Percentiles rank a stretch among this genome's conserved stretches.
Conservation (phyloP, 2,113 vertebrate genomes). For the Garra rufa region DNA sequence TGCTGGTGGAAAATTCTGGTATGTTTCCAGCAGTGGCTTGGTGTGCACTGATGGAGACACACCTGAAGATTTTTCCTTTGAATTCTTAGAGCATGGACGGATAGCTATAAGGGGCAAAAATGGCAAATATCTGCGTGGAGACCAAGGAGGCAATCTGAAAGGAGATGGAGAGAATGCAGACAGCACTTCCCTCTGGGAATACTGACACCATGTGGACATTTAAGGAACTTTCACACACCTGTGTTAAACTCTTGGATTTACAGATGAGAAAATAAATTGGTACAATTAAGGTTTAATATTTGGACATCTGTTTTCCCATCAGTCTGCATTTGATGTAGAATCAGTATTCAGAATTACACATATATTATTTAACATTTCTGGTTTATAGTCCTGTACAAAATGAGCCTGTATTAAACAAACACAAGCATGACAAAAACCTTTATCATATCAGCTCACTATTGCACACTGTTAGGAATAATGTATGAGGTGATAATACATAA, state of each 20-base stretch:
- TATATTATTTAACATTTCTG: not conserved
- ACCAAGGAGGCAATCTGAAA: conserved; percentile 89
- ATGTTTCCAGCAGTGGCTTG: conserved; percentile 84
- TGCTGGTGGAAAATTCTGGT: conserved; percentile 87
- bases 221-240: conserved; percentile 20
- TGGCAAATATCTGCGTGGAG: conserved; percentile 88
- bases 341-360: conserved; percentile 26
- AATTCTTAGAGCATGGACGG: conserved; percentile 87
- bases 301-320: conserved; percentile 29
- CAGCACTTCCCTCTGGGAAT: conserved; percentile 90
- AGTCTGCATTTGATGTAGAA: conserved; percentile 2
- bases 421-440: not conserved
- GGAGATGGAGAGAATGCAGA: conserved; percentile 82
- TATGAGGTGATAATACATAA: not conserved
- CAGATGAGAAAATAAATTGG: not conserved
- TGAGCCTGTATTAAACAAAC: not conserved
- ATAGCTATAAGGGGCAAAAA: conserved; percentile 88
- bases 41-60: conserved; percentile 89
- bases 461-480: not conserved
- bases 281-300: not conserved
- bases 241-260: conserved; percentile 22
- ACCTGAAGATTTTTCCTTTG: conserved; percentile 89
- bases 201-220: conserved; percentile 72
- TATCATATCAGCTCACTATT: not conserved
- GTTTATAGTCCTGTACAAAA: not conserved